These are phyloP conservation scores for Mercenaria mercenaria DNA, from an alignment of 1,140 invertebrate species.

Conservation along the genomic window DNA sequence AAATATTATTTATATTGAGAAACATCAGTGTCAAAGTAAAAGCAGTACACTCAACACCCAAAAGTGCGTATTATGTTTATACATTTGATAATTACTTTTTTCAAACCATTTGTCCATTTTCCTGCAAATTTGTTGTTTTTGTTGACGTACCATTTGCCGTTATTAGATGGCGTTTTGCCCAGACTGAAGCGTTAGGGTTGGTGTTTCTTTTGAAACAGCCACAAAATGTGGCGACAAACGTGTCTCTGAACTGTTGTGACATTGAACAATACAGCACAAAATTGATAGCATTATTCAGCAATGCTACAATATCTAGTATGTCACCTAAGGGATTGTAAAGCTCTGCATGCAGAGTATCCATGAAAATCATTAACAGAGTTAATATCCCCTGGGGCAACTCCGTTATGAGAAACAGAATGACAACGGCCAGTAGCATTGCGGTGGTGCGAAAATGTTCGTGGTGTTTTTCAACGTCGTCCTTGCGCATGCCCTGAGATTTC, in stretches of 20 bases:
- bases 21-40: no score
- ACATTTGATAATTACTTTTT: no score
- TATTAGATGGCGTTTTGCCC: not conserved
- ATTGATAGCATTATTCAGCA: constrained; percentile 96
- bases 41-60: no score
- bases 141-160: not conserved
- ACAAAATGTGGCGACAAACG: constrained; percentile 60
- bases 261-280: constrained; percentile 97
- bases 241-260: constrained; percentile 82
- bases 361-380: constrained; percentile 75
- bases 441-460: constrained; percentile 94
- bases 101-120: constrained; percentile 23
- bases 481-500: constrained; percentile 80
- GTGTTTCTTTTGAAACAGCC: not conserved
- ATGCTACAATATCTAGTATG: constrained; percentile 95
- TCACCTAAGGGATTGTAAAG: constrained; percentile 90
- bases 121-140: not conserved
- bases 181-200: not conserved
- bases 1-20: no score
- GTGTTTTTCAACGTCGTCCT: constrained; percentile 82
- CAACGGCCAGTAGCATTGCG: constrained; percentile 94
- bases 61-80: no score
- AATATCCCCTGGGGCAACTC: constrained; percentile 91
- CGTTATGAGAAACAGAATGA: constrained; percentile 94
- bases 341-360: constrained; percentile 75